A percentile compares a stretch with the other conserved stretches of the same genome.
Evolutionary conservation across 2,113 vertebrate genomes (phyloP).

Genomic region (Amblyopsis rosae): DNA sequence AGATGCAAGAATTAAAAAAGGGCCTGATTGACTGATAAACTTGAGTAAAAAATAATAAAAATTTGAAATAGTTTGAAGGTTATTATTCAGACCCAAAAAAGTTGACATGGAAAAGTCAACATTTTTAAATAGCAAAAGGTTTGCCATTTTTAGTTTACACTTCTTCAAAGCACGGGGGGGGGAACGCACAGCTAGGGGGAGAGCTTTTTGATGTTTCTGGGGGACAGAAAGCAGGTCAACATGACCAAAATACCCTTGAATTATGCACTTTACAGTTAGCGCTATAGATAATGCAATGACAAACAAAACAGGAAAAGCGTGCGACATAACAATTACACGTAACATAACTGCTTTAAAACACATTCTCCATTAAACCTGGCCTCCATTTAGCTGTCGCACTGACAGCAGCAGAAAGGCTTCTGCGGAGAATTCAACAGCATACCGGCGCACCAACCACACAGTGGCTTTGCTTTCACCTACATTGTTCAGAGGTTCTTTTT

Average conservation of each 20-base stretch:
- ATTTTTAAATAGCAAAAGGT: too few relatives aligned
- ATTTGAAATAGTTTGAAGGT: too few relatives aligned
- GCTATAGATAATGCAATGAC: conserved; percentile 51
- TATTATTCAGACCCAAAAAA: too few relatives aligned
- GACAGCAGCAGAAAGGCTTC: conserved; percentile 58
- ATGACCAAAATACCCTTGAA: conserved; percentile 37
- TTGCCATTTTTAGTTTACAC: too few relatives aligned
- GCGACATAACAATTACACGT: conserved; percentile 44
- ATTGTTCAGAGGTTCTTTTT: conserved; percentile 12
- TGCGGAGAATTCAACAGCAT: conserved; percentile 39
- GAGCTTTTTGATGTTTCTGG: conserved; percentile 25
- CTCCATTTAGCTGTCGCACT: conserved; percentile 59
- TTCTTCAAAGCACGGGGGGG: conserved; percentile 10
- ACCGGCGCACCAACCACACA: background rate
- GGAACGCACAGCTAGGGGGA: conserved; percentile 16
- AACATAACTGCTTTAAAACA: conserved; percentile 58
- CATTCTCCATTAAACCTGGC: conserved; percentile 48
- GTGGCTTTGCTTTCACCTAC: conserved; percentile 37
- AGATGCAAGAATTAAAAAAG: too few relatives aligned
- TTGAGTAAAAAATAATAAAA: background rate
- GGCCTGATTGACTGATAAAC: background rate
- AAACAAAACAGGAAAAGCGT: conserved; percentile 5
- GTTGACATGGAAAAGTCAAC: too few relatives aligned
- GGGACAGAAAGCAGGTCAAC: conserved; percentile 47
- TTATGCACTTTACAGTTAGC: conserved; percentile 42